These are phyloP conservation scores for Leptopilina drosophilae DNA, from an alignment of 2,888 invertebrate species.

Conservation along the genomic window DNA sequence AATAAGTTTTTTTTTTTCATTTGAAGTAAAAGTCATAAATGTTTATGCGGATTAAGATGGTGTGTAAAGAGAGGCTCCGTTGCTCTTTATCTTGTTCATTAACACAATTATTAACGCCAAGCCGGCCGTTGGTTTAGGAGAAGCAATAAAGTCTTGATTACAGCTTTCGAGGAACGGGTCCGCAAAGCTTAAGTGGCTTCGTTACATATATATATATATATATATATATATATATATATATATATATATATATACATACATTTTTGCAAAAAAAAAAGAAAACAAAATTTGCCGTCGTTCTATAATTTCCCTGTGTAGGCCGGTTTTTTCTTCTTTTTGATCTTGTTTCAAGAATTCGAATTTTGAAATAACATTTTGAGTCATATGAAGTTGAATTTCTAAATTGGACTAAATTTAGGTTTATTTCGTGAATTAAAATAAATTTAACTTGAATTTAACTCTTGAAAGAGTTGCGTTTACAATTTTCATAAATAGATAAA, in stretches of 20 bases:
- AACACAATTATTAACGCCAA: constrained; percentile 44
- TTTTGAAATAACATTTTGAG: neutral
- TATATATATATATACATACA: neutral
- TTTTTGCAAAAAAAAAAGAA: neutral
- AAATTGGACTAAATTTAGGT: too few relatives aligned
- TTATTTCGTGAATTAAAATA: too few relatives aligned
- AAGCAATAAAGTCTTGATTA: constrained; percentile 46
- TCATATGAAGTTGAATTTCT: too few relatives aligned
- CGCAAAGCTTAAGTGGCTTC: constrained; percentile 21
- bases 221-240: neutral
- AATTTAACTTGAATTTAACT: too few relatives aligned
- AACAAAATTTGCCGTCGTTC: neutral
- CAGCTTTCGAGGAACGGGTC: constrained; percentile 27
- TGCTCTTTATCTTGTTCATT: constrained; percentile 42
- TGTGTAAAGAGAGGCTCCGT: neutral
- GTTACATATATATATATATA: constrained; percentile 9
- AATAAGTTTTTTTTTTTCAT: neutral
- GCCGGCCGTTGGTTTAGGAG: constrained; percentile 39
- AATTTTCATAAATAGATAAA: too few relatives aligned
- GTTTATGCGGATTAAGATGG: constrained; percentile 29
- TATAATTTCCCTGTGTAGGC: too few relatives aligned
- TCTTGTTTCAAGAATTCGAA: neutral
- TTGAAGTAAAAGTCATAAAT: constrained; percentile 30
- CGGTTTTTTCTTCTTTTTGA: neutral
- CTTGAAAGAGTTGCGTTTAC: too few relatives aligned